phyloP scores from a whole-genome alignment of 1,140 invertebrate genomes.

The Stegodyphus mimosarum region DNA sequence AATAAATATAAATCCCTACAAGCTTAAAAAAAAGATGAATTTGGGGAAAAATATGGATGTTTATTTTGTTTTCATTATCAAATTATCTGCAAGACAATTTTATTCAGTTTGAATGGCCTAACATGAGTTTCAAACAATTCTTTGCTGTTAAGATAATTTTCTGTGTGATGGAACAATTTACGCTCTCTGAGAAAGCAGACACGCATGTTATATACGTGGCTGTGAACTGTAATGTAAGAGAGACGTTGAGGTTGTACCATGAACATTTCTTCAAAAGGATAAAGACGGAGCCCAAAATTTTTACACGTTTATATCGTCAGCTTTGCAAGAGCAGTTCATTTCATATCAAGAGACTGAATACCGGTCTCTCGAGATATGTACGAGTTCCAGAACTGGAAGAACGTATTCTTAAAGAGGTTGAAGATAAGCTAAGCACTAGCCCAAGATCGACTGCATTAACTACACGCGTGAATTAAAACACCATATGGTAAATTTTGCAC shows the following conservation, averaged over 20 bases:
- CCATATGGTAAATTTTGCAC: not conserved
- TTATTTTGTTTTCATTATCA: not conserved
- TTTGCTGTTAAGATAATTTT: not conserved
- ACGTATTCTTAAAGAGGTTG: not conserved
- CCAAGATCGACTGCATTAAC: not conserved
- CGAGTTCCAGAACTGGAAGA: not conserved
- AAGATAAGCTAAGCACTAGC: not conserved
- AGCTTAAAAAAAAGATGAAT: not conserved
- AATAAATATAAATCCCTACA: too few relatives aligned
- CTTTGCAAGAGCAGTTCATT: not conserved
- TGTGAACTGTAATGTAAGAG: not conserved
- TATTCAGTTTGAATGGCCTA: not conserved
- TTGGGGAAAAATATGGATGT: not conserved
- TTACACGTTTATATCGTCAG: not conserved
- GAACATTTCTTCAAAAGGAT: not conserved
- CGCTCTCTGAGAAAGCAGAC: not conserved
- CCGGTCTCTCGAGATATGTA: not conserved
- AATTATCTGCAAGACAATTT: not conserved
- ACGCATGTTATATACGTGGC: not conserved
- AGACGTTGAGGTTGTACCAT: not conserved
- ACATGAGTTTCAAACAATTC: not conserved
- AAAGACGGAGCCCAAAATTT: not conserved
- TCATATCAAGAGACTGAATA: not conserved
- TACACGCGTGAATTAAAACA: not conserved
- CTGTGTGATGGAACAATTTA: not conserved